Evolutionary conservation across 92 coral and sea anemone species (phyloP).

Genomic region (Porites rus): DNA sequence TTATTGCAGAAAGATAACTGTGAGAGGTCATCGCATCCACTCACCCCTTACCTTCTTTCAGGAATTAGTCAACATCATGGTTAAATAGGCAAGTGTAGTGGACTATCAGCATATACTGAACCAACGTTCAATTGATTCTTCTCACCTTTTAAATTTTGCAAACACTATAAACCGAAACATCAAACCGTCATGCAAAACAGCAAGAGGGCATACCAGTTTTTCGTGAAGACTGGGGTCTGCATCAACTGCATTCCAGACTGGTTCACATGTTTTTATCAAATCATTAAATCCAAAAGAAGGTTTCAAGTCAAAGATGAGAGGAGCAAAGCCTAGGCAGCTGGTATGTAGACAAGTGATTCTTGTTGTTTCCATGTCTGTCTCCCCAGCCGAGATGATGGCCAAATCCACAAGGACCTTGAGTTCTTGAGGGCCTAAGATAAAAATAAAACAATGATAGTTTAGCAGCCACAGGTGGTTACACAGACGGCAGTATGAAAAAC

Average conservation of each 20-base stretch:
- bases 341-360: constrained; percentile 81
- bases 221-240: constrained; percentile 64
- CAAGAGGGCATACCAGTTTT: constrained; percentile 65
- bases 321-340: constrained; percentile 81
- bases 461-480: neutral
- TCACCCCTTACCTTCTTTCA: too few species aligned
- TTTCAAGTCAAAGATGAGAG: constrained; percentile 78
- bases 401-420: constrained; percentile 89
- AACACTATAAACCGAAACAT: too few species aligned
- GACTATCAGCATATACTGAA: too few species aligned
- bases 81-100: too few species aligned
- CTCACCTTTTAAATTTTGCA: too few species aligned
- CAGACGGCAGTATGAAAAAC: neutral
- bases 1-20: too few species aligned
- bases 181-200: neutral
- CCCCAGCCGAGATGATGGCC: constrained; percentile 92
- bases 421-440: constrained; percentile 67
- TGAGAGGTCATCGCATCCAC: too few species aligned
- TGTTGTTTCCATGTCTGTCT: constrained; percentile 68
- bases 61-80: too few species aligned
- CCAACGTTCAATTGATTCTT: too few species aligned
- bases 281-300: constrained; percentile 63
- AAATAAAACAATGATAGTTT: neutral
- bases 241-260: constrained; percentile 78
- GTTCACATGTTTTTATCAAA: constrained; percentile 72